Base-by-base conservation (phyloP, 2,888 invertebrate species). In the Pomacea canaliculata region DNA sequence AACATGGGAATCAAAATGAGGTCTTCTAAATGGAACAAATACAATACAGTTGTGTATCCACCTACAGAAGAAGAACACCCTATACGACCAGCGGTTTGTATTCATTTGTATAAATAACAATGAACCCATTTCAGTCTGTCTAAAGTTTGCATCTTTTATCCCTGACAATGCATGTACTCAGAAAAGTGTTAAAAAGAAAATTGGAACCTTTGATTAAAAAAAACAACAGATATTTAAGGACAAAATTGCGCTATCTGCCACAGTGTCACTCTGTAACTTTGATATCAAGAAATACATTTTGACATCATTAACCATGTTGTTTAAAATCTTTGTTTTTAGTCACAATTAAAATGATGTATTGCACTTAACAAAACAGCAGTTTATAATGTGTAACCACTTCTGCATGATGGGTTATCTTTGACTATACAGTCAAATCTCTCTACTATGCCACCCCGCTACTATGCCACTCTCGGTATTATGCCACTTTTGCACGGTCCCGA, bases 71-170 rank as follows among this genome's bases (percentile, higher is more conserved):
- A 93, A 19, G 93, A 93, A 3, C 96, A 97, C 89, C 93, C 94
- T 88, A 93, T 93, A 62, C 92, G 97, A 89, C 96, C 95, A 70
- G 97, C 97, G 27, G 97, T 97, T 93, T 94, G 94, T 92, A 63
- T 23, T 63, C 16, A 2, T 60, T n/a, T 19, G 60, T 7, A 60
- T 19, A 5, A 60, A 60, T 60, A 18, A 60, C 3, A 19, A n/a
- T 60, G n/a, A 7, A 18, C n/a, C n/a, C 60, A 19, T 60, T 60
- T 60, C 60, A 60, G 60, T 60, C 60, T 19, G 4, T 5, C 4
- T n/a, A 60, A 18, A 4, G 16, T 2, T 19, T n/a, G 16, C 4
- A 7, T 60, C 16, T 60, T 60, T 19, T 60, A 19, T 60, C 60
- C 16, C 7, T 19, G 2, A 18, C 16, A 60, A 19, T 60, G 16